A percentile compares a stretch with the other conserved stretches of the same genome.
Conservation (phyloP, 1,140 invertebrate species). For the Adelges cooleyi region DNA sequence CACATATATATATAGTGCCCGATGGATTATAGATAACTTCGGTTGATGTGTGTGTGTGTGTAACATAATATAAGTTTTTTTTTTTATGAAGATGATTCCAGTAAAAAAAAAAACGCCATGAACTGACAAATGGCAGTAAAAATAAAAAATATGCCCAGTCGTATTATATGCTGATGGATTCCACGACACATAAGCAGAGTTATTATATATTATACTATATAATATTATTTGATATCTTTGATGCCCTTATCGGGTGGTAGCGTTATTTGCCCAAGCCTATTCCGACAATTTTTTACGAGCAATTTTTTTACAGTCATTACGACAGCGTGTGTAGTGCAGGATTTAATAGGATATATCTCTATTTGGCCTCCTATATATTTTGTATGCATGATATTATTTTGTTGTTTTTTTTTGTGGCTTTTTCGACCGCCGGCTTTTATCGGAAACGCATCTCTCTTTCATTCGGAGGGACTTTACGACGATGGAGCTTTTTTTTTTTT, state of each 20-base stretch:
- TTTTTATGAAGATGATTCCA: too few relatives aligned
- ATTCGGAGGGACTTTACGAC: not conserved
- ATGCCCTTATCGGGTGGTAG: not conserved
- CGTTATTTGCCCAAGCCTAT: conserved; percentile 4
- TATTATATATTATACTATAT: conserved; percentile 8
- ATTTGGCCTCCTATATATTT: not conserved
- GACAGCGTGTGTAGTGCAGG: not conserved
- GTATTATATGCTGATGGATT: conserved; percentile 5
- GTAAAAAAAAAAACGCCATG: too few relatives aligned
- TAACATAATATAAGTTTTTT: too few relatives aligned
- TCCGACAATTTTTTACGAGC: conserved; percentile 20
- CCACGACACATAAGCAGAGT: not conserved
- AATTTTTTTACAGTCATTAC: conserved; percentile 17
- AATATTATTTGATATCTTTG: too few relatives aligned
- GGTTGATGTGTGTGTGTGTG: too few relatives aligned
- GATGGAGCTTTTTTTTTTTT: not conserved
- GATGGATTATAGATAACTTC: too few relatives aligned
- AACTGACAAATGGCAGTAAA: too few relatives aligned
- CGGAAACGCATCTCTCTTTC: conserved; percentile 9
- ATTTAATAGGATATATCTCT: conserved; percentile 4
- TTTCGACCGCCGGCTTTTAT: conserved; percentile 11
- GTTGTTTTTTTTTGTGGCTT: not conserved
- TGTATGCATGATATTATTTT: not conserved
- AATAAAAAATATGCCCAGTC: too few relatives aligned
- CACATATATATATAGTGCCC: too few relatives aligned